Evolutionary conservation across 2,797 vertebrate species (phyloP).

Genomic region (Chromis chromis): DNA sequence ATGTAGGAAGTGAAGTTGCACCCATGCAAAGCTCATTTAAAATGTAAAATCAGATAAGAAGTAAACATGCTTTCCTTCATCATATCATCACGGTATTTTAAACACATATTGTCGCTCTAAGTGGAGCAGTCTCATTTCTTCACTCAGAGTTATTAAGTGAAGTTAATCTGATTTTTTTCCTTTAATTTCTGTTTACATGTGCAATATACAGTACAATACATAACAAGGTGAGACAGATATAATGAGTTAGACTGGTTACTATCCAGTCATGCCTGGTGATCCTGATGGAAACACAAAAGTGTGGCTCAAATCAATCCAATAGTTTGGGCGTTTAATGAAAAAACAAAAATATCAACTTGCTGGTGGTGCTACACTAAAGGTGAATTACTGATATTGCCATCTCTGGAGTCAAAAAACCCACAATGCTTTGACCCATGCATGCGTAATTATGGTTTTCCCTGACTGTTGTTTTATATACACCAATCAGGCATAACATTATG

Average conservation of each 20-base stretch:
- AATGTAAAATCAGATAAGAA: conserved; percentile 2
- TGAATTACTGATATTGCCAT: too few relatives aligned
- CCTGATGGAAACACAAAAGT: background rate
- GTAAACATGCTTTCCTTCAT: background rate
- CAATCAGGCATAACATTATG: too few relatives aligned
- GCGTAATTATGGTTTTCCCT: too few relatives aligned
- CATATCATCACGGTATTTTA: background rate
- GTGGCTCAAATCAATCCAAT: background rate
- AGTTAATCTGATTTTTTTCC: background rate
- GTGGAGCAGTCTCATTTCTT: background rate
- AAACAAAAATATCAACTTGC: too few relatives aligned
- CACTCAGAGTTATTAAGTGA: background rate
- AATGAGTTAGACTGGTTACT: background rate
- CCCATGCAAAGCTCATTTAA: background rate
- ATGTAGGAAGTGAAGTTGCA: conserved; percentile 11
- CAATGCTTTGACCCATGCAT: too few relatives aligned
- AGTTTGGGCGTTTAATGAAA: background rate
- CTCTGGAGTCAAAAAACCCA: too few relatives aligned
- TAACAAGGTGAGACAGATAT: background rate
- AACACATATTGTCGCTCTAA: background rate
- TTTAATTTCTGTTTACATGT: background rate
- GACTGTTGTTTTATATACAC: too few relatives aligned
- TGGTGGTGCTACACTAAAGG: too few relatives aligned
- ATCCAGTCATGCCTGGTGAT: background rate
- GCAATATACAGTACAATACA: too few relatives aligned